A percentile compares a stretch with the other conserved stretches of the same genome.
Conservation (phyloP, 2,797 vertebrate genomes). For the Tachyglossus aculeatus region DNA sequence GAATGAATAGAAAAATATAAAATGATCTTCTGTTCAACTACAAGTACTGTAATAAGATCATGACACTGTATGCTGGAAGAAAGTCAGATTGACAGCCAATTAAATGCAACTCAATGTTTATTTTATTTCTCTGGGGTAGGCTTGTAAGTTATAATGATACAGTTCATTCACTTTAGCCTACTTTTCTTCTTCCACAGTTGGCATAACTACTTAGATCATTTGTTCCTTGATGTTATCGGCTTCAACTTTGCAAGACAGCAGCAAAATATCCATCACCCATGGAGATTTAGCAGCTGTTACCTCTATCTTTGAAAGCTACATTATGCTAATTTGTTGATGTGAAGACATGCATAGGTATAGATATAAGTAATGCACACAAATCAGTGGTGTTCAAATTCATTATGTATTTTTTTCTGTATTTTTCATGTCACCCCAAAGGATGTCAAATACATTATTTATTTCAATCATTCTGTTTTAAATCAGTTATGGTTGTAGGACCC, state of each 20-base stretch:
- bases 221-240: neutral
- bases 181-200: neutral
- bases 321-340: neutral
- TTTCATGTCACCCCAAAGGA: neutral
- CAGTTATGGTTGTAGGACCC: no score
- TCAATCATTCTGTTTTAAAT: neutral
- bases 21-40: neutral
- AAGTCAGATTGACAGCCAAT: neutral
- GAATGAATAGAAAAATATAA: neutral
- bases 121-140: neutral
- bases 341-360: neutral
- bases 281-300: neutral
- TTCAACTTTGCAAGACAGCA: neutral
- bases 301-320: neutral
- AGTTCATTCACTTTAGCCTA: neutral
- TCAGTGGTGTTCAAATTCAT: neutral
- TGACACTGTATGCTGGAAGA: neutral
- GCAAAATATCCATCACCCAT: neutral
- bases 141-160: neutral
- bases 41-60: neutral
- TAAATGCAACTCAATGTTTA: neutral
- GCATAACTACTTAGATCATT: neutral
- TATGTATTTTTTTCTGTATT: neutral
- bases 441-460: neutral
- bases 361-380: neutral